Conservation (phyloP, 2,113 vertebrate genomes). For the Salvator merianae region DNA sequence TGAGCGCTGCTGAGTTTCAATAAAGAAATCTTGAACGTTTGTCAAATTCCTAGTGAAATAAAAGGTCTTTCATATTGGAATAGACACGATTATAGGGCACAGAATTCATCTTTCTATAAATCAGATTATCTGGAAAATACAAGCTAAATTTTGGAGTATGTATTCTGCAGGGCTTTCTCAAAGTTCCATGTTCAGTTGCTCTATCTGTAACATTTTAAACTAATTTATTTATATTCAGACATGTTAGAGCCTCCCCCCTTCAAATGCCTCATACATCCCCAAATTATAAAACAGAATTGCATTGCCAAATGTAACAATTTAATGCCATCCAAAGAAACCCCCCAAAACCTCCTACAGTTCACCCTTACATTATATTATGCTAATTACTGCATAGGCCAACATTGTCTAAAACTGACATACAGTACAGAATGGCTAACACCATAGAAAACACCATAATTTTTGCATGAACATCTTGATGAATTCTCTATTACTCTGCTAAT, state of each 20-base stretch:
- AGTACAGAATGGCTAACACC: slow-evolving; percentile 23
- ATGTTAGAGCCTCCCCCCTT: background rate
- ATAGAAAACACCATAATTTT: background rate
- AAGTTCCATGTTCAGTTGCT: background rate
- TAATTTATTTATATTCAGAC: background rate
- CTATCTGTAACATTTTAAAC: background rate
- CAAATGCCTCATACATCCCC: background rate
- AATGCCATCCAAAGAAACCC: background rate
- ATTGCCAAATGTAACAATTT: background rate
- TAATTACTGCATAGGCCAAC: slow-evolving; percentile 1
- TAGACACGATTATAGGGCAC: background rate
- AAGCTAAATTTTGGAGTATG: background rate
- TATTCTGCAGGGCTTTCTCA: background rate
- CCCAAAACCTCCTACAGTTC: slow-evolving; percentile 33
- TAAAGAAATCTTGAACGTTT: background rate
- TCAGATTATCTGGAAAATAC: background rate
- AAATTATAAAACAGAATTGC: background rate
- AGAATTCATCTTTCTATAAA: background rate
- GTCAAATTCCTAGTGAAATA: background rate
- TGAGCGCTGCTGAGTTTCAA: background rate
- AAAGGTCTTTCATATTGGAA: background rate
- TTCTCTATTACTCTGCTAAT: background rate
- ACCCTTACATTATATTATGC: slow-evolving; percentile 25
- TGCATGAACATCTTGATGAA: background rate
- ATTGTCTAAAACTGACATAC: slow-evolving; percentile 23